phyloP scores from a whole-genome alignment of 2,113 vertebrate genomes.

The Xiphophorus couchianus region DNA sequence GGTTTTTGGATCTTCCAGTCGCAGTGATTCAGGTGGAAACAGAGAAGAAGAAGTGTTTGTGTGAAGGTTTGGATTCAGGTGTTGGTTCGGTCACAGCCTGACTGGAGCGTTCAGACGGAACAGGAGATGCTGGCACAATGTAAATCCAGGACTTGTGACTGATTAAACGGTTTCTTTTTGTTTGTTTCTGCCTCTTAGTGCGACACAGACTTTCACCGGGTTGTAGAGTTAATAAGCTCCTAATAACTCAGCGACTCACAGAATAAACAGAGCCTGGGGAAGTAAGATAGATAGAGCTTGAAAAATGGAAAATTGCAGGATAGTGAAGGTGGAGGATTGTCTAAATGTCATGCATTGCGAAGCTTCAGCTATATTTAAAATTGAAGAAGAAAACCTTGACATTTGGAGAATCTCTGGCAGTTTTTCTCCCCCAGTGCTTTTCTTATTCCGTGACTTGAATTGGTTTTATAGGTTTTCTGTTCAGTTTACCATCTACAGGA shows the following conservation, averaged over 20 bases:
- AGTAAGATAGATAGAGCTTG: conserved; percentile 33
- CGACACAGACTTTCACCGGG: conserved; percentile 15
- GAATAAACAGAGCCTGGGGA: conserved; percentile 26
- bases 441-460: conserved; percentile 4
- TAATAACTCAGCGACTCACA: conserved; percentile 45
- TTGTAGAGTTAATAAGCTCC: conserved; percentile 38
- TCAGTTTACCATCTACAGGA: neutral
- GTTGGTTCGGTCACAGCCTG: conserved; percentile 10
- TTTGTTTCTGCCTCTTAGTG: neutral
- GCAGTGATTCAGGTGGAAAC: conserved; percentile 35
- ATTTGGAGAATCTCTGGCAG: conserved; percentile 8
- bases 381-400: conserved; percentile 12
- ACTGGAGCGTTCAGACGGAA: conserved; percentile 28
- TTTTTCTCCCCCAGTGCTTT: neutral
- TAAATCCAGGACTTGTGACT: conserved; percentile 16
- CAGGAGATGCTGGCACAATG: neutral
- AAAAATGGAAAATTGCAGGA: conserved; percentile 25
- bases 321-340: conserved; percentile 25
- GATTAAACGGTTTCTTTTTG: conserved; percentile 2
- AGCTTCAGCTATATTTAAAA: conserved; percentile 23
- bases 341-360: conserved; percentile 43
- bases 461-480: neutral
- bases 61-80: conserved; percentile 36
- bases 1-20: conserved; percentile 32
- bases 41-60: conserved; percentile 9